Base-by-base conservation (phyloP, 2,797 vertebrate genomes). In the Arnoldichthys spilopterus region DNA sequence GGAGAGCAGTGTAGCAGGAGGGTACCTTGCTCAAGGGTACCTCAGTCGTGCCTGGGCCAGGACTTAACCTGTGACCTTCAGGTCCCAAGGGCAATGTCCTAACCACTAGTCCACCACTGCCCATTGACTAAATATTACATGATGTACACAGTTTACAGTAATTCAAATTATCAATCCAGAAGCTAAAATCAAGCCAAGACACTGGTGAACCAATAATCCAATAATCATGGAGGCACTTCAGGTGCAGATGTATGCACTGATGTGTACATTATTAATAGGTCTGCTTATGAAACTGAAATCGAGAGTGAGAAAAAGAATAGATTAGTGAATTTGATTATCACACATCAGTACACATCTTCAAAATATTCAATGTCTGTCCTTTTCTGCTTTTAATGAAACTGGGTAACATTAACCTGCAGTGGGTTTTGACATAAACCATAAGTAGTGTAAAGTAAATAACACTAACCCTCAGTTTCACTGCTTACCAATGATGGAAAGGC, bases 211-310 rank as follows among this genome's bases (percentile, higher is more conserved):
- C 30, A 16, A 32, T 12, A 6, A 22, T 13, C 12, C 51, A 64
- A 47, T 28, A 56, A 12, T 72, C 49, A 56, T 37, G 37, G 47
- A 8, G 3, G 15, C 30, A 51, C 15, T 7, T 32, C 28, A 32
- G 26, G 47, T 69, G 26, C 15, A 49, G 22, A 68, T 53, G 24
- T 9, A n/a, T 32, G 47, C 26, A 79, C 18, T 49, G 66, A 56
- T 62, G 32, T 9, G 72, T 88, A 54, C 78, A 89, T 86, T 86
- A 90, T 85, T 81, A 54, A 90, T 88, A 79, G 51, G 78, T 84
- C 66, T 72, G 81, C 82, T 84, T 85, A 84, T 83, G 83, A 77
- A 76, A 81, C 83, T 82, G 77, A 83, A 85, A 81, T 43, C 63
- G 72, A 84, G 76, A 78, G 82, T 76, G 64, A 64, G 53, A 69